Evolutionary conservation across 1,140 invertebrate species (phyloP), one percentile per base, ranked within the genome.

Genomic region (Nebria ingens): DNA sequence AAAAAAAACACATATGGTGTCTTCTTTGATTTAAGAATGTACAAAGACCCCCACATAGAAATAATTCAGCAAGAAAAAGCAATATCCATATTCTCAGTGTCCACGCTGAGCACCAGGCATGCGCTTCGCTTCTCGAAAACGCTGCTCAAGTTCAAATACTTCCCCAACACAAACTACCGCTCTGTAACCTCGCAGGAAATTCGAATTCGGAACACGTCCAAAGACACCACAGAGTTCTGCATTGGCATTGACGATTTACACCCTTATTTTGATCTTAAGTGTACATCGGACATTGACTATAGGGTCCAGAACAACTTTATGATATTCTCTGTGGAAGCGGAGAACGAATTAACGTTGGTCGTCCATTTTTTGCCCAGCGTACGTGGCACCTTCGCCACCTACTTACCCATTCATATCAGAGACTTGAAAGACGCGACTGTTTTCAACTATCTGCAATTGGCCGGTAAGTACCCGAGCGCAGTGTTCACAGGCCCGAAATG

Each of bases 231-330:
- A 2, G 38, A 45, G 1, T 53, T 61, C 21, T 57, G 60, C 23
- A 51, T 61, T 12, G 21, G 56, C 6, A 51, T 59, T 2, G 58
- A 61, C 21, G 50, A 58, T 2, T 23, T 61, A n/a, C 1, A 19
- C 6, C 20, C 15, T 1, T 42, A 50, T 4, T 58, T 59, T 29
- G 22, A 2, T 20, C 38, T 59, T 2, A 19, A 40, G 12, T 23
- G 38, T 11, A 20, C n/a, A 3, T 12, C 17, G 3, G 59, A 53
- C 2, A 23, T 19, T 12, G 21, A 53, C 9, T 20, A 17, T 17
- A 52, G 13, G 2, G 6, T 19, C 1, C 34, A 53, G 15, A 21
- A 52, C 2, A 52, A 51, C 12, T 54, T 52, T 2, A 49, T 59
- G 1, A 38, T 57, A 1, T 56, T 54, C 11, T 20, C 22, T 13